phyloP scores from a whole-genome alignment of 1,140 invertebrate species.

The Pogonomyrmex barbatus region DNA sequence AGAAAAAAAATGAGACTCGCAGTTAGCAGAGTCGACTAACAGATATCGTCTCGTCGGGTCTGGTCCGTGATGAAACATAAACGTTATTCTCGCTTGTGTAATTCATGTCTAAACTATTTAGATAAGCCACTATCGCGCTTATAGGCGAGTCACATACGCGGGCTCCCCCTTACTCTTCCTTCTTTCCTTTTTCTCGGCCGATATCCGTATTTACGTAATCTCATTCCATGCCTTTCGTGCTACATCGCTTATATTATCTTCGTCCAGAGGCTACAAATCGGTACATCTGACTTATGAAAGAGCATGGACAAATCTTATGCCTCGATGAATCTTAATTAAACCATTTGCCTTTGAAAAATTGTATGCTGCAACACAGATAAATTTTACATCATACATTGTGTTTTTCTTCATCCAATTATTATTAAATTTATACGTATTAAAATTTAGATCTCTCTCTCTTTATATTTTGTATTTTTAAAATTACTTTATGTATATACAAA shows the following conservation, averaged over 20 bases:
- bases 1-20: constrained; percentile 59
- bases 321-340: constrained; percentile 67
- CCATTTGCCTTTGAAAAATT: neutral
- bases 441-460: neutral
- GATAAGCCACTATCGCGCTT: constrained; percentile 78
- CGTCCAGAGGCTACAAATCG: constrained; percentile 4
- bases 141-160: constrained; percentile 76
- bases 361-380: neutral
- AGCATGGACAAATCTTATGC: constrained; percentile 68
- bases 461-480: no score
- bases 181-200: constrained; percentile 42
- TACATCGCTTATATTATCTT: constrained; percentile 11
- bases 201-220: constrained; percentile 76
- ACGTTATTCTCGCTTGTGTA: constrained; percentile 77
- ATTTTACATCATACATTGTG: neutral
- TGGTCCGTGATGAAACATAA: constrained; percentile 74
- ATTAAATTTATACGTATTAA: constrained; percentile 5
- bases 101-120: constrained; percentile 80
- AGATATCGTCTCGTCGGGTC: constrained; percentile 63
- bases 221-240: constrained; percentile 38
- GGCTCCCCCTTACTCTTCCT: neutral
- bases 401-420: neutral
- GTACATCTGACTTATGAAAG: constrained; percentile 8
- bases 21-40: constrained; percentile 40
- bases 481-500: neutral